phyloP scores from a whole-genome alignment of 2,113 vertebrate species.

The Macquaria ambigua region DNA sequence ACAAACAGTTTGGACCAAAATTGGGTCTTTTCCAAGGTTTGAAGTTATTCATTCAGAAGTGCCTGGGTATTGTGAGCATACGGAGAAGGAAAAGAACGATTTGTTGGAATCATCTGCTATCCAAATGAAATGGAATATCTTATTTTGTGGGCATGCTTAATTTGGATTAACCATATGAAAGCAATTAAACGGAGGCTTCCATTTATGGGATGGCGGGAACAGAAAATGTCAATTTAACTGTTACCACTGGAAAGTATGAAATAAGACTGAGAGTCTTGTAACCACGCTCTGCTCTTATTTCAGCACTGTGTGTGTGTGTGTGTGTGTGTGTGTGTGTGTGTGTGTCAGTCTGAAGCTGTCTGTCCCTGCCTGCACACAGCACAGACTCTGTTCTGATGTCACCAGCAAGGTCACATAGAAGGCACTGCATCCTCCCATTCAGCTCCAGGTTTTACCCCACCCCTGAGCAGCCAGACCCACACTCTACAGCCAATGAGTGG shows the following conservation, averaged over 20 bases:
- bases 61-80: slow-evolving; percentile 63
- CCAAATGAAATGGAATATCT: slow-evolving; percentile 82
- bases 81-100: slow-evolving; percentile 71
- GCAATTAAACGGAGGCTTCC: slow-evolving; percentile 80
- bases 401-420: slow-evolving; percentile 77
- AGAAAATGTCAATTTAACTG: slow-evolving; percentile 81
- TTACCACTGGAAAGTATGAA: slow-evolving; percentile 83
- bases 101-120: slow-evolving; percentile 76
- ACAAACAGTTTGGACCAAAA: slow-evolving; percentile 70
- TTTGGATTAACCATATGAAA: slow-evolving; percentile 85
- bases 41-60: slow-evolving; percentile 76
- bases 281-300: slow-evolving; percentile 50
- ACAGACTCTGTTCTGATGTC: slow-evolving; percentile 56
- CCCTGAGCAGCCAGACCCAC: slow-evolving; percentile 30
- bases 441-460: slow-evolving; percentile 56
- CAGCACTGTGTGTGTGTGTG: slow-evolving; percentile 16
- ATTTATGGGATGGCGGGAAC: slow-evolving; percentile 72
- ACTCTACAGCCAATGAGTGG: slow-evolving; percentile 25
- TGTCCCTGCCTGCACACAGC: slow-evolving; percentile 22
- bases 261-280: slow-evolving; percentile 64
- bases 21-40: slow-evolving; percentile 65
- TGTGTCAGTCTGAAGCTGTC: slow-evolving; percentile 44
- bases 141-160: slow-evolving; percentile 81
- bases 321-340: slow-evolving; percentile 17
- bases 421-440: slow-evolving; percentile 67